Conservation (phyloP, 2,888 invertebrate species). For the Temnothorax ravouxi region DNA sequence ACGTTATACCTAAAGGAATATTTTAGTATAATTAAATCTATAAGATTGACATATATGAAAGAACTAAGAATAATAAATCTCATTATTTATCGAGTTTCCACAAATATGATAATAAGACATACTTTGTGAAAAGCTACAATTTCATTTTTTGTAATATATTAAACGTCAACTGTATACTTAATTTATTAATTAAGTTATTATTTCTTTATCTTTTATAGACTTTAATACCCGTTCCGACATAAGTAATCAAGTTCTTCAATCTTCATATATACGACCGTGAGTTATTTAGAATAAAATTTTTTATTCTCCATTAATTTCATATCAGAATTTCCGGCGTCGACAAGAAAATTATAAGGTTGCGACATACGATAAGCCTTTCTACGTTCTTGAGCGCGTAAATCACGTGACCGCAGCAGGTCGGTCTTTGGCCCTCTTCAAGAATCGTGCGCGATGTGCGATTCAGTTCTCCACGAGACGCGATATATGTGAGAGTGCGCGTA, state of each 20-base stretch:
- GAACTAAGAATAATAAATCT: neutral
- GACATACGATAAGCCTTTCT: constrained; percentile 33
- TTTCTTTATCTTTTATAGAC: neutral
- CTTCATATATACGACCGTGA: neutral
- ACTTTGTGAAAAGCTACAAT: no score
- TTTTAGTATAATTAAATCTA: neutral
- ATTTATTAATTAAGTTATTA: neutral
- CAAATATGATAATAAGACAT: neutral
- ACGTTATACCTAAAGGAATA: neutral
- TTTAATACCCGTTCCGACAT: neutral
- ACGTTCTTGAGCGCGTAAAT: constrained; percentile 70
- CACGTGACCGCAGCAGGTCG: constrained; percentile 74
- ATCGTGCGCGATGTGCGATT: constrained; percentile 63
- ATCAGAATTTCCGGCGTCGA: neutral
- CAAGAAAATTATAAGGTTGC: constrained; percentile 1
- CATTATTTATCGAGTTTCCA: neutral
- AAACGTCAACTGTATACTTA: neutral
- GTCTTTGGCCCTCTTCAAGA: constrained; percentile 74
- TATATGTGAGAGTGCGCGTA: constrained; percentile 27
- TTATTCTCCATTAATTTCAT: neutral
- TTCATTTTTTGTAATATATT: neutral
- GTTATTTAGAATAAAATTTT: constrained; percentile 6
- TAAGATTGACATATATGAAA: neutral
- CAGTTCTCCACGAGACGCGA: constrained; percentile 66
- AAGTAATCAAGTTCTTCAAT: neutral